Conservation (phyloP, 2,888 invertebrate genomes). For the Leucozona laternaria region DNA sequence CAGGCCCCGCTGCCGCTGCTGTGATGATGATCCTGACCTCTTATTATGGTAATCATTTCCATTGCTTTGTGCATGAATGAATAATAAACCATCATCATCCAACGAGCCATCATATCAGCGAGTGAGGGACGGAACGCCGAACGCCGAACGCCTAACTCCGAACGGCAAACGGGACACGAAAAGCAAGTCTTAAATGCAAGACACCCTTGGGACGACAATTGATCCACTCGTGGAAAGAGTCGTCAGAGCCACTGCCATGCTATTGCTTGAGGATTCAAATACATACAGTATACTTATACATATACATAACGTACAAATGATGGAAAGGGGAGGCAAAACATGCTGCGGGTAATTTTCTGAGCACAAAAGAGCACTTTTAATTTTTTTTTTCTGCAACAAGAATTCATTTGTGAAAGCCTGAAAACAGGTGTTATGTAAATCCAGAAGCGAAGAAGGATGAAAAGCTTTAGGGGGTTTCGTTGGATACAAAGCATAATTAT, state of each 20-base stretch:
- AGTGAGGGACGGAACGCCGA: neutral
- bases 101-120: conserved; percentile 19
- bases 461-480: neutral
- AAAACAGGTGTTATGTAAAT: conserved; percentile 35
- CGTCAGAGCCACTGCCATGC: conserved; percentile 12
- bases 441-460: neutral
- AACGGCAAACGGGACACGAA: conserved; percentile 22
- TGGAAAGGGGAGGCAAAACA: neutral
- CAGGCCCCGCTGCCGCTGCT: neutral
- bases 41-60: conserved; percentile 71
- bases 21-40: conserved; percentile 70
- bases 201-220: conserved; percentile 60
- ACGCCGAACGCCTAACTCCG: too few relatives aligned
- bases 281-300: neutral
- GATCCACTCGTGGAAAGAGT: conserved; percentile 37
- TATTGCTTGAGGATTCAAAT: conserved; percentile 13
- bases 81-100: conserved; percentile 60
- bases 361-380: conserved; percentile 39
- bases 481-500: neutral
- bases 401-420: conserved; percentile 22
- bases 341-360: conserved; percentile 30
- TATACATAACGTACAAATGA: neutral
- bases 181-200: conserved; percentile 64
- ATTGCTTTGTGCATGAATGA: conserved; percentile 65
- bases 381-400: conserved; percentile 16